These are phyloP conservation scores for Siniperca chuatsi DNA, from an alignment of 2,113 vertebrate genomes.

Conservation along the genomic window DNA sequence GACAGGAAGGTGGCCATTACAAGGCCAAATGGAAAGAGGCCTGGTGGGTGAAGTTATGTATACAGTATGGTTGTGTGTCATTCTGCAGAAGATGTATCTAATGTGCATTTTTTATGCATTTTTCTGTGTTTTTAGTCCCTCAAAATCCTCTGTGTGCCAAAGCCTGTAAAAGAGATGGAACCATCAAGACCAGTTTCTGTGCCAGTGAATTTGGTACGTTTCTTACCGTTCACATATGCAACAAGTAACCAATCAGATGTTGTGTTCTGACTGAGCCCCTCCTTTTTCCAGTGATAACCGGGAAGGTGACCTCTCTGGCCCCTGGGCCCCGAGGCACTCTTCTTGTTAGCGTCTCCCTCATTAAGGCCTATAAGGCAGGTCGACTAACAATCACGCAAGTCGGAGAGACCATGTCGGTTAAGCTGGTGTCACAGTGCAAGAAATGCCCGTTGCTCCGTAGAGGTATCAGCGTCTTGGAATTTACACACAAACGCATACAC, in stretches of 20 bases:
- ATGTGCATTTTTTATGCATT: not conserved
- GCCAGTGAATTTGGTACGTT: conserved; percentile 89
- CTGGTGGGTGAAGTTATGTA: conserved; percentile 57
- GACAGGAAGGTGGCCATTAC: conserved; percentile 18
- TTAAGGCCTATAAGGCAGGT: conserved; percentile 86
- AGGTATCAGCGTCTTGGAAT: conserved; percentile 63
- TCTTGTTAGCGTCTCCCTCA: conserved; percentile 78
- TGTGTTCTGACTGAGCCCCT: conserved; percentile 13
- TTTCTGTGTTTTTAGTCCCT: conserved; percentile 41
- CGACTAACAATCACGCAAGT: conserved; percentile 84
- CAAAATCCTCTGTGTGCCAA: conserved; percentile 81
- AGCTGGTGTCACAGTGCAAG: conserved; percentile 87
- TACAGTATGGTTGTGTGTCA: not conserved
- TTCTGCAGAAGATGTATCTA: not conserved
- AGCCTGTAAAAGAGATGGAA: conserved; percentile 85
- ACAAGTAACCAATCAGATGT: not conserved
- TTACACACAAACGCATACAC: not conserved
- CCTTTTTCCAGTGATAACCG: conserved; percentile 86
- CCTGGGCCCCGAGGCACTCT: conserved; percentile 79
- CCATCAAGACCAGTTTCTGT: conserved; percentile 88
- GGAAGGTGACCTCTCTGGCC: conserved; percentile 82
- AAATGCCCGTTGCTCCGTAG: conserved; percentile 85
- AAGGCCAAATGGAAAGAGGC: conserved; percentile 56
- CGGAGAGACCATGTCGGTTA: conserved; percentile 81
- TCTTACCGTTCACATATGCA: not conserved